These are phyloP conservation scores for Orientallactaga bullata DNA, from an alignment of 2,113 vertebrate species.

Conservation along the genomic window DNA sequence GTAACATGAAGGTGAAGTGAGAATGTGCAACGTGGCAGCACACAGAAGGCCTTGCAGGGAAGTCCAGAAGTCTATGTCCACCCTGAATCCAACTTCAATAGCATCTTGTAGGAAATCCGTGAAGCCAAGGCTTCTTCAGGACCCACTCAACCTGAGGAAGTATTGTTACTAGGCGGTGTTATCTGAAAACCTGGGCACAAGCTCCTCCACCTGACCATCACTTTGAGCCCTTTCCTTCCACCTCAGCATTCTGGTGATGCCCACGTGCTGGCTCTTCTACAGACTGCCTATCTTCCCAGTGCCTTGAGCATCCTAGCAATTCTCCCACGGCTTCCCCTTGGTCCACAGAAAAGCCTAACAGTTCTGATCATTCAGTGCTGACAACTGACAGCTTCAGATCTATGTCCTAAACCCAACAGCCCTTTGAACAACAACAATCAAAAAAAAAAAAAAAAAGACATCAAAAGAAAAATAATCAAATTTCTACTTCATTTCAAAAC, in stretches of 20 bases:
- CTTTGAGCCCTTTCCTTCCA: background rate
- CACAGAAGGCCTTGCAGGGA: background rate
- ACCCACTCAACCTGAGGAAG: background rate
- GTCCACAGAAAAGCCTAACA: background rate
- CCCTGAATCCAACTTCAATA: background rate
- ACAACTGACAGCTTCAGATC: background rate
- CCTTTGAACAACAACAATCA: background rate
- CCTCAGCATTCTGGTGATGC: background rate
- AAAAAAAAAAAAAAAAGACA: background rate
- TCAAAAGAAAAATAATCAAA: background rate
- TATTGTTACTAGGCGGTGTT: background rate
- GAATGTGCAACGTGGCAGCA: background rate
- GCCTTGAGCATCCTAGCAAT: background rate
- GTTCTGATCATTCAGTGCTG: background rate
- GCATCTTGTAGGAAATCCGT: constrained; percentile 39
- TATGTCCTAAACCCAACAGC: background rate
- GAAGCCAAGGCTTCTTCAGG: background rate
- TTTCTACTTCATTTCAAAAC: constrained; percentile 17
- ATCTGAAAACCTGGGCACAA: background rate
- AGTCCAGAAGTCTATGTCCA: background rate
- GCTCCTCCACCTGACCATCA: background rate
- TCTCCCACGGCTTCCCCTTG: background rate
- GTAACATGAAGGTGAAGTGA: background rate
- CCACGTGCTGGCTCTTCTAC: background rate
- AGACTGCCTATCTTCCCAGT: background rate